Percentiles rank a stretch among this genome's conserved stretches.
phyloP scores from a whole-genome alignment of 1,140 invertebrate genomes.

The Wasmannia auropunctata region DNA sequence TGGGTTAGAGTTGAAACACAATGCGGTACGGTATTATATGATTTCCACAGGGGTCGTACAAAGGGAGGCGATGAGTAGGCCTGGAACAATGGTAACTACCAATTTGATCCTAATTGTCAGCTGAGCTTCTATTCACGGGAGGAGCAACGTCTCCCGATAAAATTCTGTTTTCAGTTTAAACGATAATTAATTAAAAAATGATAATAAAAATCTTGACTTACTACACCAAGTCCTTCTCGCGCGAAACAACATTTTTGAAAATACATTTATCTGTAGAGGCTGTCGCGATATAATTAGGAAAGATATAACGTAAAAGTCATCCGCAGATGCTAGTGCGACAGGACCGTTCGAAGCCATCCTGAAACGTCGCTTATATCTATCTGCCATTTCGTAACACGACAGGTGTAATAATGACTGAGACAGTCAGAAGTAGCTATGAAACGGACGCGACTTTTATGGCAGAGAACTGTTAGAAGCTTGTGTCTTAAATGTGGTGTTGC shows the following conservation, averaged over 20 bases:
- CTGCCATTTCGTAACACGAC: conserved; percentile 50
- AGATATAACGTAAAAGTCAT: background rate
- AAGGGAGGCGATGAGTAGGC: conserved; percentile 32
- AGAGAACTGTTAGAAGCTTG: conserved; percentile 24
- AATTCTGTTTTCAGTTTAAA: background rate
- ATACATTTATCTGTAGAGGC: background rate
- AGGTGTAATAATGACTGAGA: conserved; percentile 55
- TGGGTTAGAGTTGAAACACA: conserved; percentile 2
- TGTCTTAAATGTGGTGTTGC: background rate
- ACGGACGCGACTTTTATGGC: conserved; percentile 57
- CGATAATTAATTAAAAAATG: background rate
- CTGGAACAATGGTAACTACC: conserved; percentile 20
- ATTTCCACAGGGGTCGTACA: background rate
- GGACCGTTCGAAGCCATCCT: conserved; percentile 40
- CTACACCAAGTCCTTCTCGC: background rate
- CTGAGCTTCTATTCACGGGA: background rate
- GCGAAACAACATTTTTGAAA: background rate
- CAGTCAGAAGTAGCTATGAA: conserved; percentile 33
- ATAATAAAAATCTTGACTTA: background rate
- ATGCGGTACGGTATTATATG: conserved; percentile 9
- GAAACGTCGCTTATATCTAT: conserved; percentile 55
- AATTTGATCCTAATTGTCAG: conserved; percentile 2
- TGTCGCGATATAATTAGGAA: background rate
- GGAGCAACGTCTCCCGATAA: background rate
- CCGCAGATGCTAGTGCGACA: background rate